Evolutionary conservation across 2,113 vertebrate species (phyloP).

Genomic region (Caretta caretta): DNA sequence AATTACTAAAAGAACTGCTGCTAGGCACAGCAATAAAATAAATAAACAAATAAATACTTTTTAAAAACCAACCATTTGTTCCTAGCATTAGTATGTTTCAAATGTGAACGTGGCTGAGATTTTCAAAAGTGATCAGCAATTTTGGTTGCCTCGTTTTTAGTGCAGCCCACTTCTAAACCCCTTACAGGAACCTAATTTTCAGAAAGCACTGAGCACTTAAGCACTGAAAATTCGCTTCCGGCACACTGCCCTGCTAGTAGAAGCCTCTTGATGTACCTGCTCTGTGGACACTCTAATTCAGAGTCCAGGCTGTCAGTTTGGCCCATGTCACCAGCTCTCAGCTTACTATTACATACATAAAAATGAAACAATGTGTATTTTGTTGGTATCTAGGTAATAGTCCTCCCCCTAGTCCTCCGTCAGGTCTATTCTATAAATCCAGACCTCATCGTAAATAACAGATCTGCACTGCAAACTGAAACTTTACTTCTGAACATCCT

Average conservation of each 20-base stretch:
- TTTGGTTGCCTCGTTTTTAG: slow-evolving; percentile 5
- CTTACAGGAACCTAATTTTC: background rate
- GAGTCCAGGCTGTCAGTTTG: background rate
- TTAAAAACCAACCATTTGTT: too few species aligned
- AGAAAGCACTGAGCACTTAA: background rate
- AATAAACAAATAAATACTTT: background rate
- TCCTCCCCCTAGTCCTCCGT: background rate
- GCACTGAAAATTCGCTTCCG: background rate
- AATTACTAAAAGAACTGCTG: background rate
- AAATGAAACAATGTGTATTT: background rate
- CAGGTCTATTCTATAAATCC: background rate
- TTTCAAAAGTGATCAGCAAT: slow-evolving; percentile 8
- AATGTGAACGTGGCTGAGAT: background rate
- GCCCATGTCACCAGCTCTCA: background rate
- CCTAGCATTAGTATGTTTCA: background rate
- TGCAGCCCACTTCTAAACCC: slow-evolving; percentile 48
- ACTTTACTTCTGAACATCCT: background rate
- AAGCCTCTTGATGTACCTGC: background rate
- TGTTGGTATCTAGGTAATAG: background rate
- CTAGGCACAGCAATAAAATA: background rate
- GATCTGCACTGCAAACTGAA: background rate
- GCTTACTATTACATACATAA: background rate
- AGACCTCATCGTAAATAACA: background rate
- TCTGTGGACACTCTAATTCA: background rate
- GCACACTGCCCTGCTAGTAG: background rate